Evolutionary conservation across 2,113 vertebrate genomes (phyloP), one percentile per base, ranked within the genome.

Genomic region (Cyprinodon brontotheroides): DNA sequence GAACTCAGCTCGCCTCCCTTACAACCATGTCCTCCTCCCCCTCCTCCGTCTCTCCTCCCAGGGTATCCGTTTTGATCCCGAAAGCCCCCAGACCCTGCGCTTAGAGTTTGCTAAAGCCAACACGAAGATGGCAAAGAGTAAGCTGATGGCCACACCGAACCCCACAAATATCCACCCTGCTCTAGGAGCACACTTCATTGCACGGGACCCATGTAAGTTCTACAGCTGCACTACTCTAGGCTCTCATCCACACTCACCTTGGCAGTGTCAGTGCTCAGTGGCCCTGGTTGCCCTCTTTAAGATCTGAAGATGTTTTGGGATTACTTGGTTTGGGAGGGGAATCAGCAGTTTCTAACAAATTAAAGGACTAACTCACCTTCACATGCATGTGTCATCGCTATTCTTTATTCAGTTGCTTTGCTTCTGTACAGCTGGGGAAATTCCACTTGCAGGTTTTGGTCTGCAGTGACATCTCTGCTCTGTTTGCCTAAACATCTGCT

Each of bases 101-200:
- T 96, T 99, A 95, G 98, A 99, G 93, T 99, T 99, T 93, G 98
- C 98, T 86, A 99, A 98, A 95, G 97, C 98, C 93, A 99, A 99
- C 94, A 99, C 98, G 90, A 99, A 99, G 95, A 99, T 99, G 98
- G 97, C 98, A 92, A 99, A 99, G 94, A 99, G 95, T 96, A 99
- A 99, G 94, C 95, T 99, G 93, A 97, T 99, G 96, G 98, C 96
- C 67, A 98, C 98, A 43, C 98, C 98, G 61, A 99, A 99, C 89
- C 98, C 97, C 93, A 97, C 95, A 94, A 97, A 95, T 79, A 94
- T 97, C 90, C 98, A 99, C 96, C 98, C 97, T 43, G 96, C 97
- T 95, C 93, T 99, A 89, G 98, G 97, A 57, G 96, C 98, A 79
- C 97, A 99, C 94, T 97, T 99, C 96, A 98, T 98, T 89, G 96